Evolutionary conservation across 2,888 invertebrate genomes (phyloP).

Genomic region (Hydraecia micacea): DNA sequence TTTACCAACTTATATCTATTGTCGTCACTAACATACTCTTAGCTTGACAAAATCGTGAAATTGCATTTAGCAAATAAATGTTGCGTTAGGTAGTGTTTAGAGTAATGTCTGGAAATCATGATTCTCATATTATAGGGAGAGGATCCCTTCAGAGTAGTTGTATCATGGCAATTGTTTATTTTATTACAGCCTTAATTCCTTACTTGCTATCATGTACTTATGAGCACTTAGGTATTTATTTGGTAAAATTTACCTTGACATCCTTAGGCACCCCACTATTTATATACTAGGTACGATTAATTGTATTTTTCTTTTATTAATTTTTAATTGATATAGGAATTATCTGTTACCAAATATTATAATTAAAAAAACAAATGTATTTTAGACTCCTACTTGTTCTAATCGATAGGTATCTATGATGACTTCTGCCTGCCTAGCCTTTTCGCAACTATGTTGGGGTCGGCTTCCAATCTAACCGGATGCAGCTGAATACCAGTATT

Average conservation of each 20-base stretch:
- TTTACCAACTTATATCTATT: constrained; percentile 13
- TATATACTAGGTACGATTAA: background rate
- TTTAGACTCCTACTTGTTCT: background rate
- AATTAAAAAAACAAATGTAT: background rate
- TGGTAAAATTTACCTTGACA: background rate
- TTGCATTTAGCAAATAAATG: constrained; percentile 24
- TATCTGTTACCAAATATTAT: no score
- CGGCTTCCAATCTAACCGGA: no score
- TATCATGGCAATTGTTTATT: constrained; percentile 4
- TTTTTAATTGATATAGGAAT: background rate
- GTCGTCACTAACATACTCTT: constrained; percentile 12
- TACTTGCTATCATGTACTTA: background rate
- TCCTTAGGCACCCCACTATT: background rate
- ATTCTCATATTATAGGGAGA: constrained; percentile 5
- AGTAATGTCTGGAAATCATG: constrained; percentile 41
- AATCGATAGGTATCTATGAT: background rate
- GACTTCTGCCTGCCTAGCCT: no score
- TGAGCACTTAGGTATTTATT: background rate
- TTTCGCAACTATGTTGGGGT: no score
- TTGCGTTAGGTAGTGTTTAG: constrained; percentile 36
- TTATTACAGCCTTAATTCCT: background rate
- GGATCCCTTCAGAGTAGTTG: constrained; percentile 7
- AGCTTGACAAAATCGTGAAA: constrained; percentile 43
- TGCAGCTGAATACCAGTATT: no score
- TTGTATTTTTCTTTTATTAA: background rate